Base-by-base conservation (phyloP, 2,113 vertebrate genomes). In the Centropristis striata region DNA sequence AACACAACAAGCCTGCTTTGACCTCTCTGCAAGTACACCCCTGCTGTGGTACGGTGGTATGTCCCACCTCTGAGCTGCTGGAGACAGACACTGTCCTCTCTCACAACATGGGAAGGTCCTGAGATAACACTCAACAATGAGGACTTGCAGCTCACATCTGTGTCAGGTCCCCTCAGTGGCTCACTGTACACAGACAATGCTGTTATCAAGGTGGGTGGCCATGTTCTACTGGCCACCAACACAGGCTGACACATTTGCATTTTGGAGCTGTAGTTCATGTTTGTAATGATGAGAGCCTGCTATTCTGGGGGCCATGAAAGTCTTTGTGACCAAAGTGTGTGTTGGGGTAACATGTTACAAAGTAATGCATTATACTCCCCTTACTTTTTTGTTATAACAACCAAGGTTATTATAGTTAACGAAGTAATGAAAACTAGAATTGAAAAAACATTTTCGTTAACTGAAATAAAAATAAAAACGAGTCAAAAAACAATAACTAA, bases 131-230 rank as follows among this genome's bases (percentile, higher is more conserved):
- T 49, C 32, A 46, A 32, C 28, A 32, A 20, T 12, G 8, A 77
- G 41, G 20, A 27, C 50, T 28, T 5, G 50, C 12, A 65, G 75
- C 53, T 78, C 64, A 60, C 69, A 81, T 64, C 79, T 72, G 85
- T 74, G 32, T 23, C 23, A 1, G 60, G 28, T 36, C 50, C 50
- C 70, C 39, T 74, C 68, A 46, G 67, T 23, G 51, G 58, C 58
- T 74, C 60, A 15, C 37, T 28, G 44, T 14, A n/a, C 18, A 53
- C 53, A 71, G 5, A 21, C 41, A 42, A 21, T 2, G 16, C 28
- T 64, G 55, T 1, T 53, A 50, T 74, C 79, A 73, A 32, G 69
- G 61, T 87, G 77, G 87, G 84, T 86, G 90, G 88, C 37, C 58
- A 20, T 27, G 57, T 73, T 57, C 58, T 23, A 28, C n/a, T 32